A percentile compares a stretch with the other conserved stretches of the same genome.
Conservation (phyloP, 2,888 invertebrate species). For the Penaeus monodon region DNA sequence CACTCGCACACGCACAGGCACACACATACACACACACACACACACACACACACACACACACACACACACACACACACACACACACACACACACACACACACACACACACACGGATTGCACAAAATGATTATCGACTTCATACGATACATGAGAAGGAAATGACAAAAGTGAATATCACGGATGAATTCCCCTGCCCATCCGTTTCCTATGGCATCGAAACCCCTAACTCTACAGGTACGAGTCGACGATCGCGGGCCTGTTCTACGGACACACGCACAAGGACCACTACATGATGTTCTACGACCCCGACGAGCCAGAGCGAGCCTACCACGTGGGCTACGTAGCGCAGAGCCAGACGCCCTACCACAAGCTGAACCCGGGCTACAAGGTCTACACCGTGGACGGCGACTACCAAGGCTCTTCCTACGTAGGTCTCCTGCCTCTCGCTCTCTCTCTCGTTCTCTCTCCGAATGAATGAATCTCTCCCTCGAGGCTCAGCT, state of each 20-base stretch:
- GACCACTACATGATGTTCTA: slow-evolving; percentile 71
- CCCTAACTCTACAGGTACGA: slow-evolving; percentile 68
- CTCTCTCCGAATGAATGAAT: neutral
- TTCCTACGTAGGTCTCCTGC: slow-evolving; percentile 41
- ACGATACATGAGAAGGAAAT: no score
- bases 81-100: slow-evolving; percentile 13
- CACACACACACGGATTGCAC: neutral
- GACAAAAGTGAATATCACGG: no score
- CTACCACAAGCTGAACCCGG: slow-evolving; percentile 72
- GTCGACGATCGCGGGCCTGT: slow-evolving; percentile 70
- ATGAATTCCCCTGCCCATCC: no score
- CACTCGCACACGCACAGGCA: neutral
- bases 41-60: slow-evolving; percentile 7
- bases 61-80: slow-evolving; percentile 8
- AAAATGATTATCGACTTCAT: no score
- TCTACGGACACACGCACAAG: slow-evolving; percentile 72
- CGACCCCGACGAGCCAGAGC: slow-evolving; percentile 67
- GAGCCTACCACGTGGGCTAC: slow-evolving; percentile 70
- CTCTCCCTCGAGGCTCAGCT: neutral
- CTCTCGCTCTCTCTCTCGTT: neutral
- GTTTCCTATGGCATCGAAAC: no score
- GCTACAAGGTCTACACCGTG: slow-evolving; percentile 73
- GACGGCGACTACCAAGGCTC: slow-evolving; percentile 69
- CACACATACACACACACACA: neutral
- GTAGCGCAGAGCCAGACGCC: slow-evolving; percentile 74